Percentiles rank a stretch among this genome's conserved stretches.
Evolutionary conservation across 2,797 vertebrate genomes (phyloP).

Genomic region (Rhodeus uyekii): DNA sequence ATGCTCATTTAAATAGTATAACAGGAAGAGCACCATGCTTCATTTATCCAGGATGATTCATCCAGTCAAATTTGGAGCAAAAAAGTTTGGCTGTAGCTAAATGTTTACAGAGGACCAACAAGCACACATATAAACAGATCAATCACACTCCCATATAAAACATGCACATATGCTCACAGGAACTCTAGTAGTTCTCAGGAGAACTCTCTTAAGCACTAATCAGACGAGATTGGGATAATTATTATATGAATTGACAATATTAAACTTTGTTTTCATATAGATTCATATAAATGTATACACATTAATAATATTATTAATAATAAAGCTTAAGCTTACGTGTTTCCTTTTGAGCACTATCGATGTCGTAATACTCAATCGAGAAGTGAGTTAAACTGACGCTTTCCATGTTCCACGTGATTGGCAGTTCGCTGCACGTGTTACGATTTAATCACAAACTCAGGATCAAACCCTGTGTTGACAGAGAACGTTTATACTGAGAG

Average conservation of each 20-base stretch:
- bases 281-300: neutral
- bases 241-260: neutral
- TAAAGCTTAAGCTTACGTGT: too few relatives aligned
- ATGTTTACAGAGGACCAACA: slow-evolving; percentile 39
- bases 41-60: slow-evolving; percentile 22
- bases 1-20: slow-evolving; percentile 4
- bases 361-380: neutral
- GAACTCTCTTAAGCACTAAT: neutral
- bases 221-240: neutral
- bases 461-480: neutral
- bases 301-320: neutral
- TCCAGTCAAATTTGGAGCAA: slow-evolving; percentile 5
- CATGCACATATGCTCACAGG: neutral
- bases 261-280: neutral
- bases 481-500: neutral
- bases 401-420: neutral
- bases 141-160: slow-evolving; percentile 10
- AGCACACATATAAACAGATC: slow-evolving; percentile 22
- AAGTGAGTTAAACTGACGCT: neutral
- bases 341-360: too few relatives aligned
- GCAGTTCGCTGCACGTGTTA: neutral
- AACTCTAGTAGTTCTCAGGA: neutral
- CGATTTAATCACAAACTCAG: neutral
- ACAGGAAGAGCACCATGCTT: neutral
- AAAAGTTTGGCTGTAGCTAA: slow-evolving; percentile 3